Base-by-base conservation (phyloP, 1,140 invertebrate species). In the Drosophila jambulina region DNA sequence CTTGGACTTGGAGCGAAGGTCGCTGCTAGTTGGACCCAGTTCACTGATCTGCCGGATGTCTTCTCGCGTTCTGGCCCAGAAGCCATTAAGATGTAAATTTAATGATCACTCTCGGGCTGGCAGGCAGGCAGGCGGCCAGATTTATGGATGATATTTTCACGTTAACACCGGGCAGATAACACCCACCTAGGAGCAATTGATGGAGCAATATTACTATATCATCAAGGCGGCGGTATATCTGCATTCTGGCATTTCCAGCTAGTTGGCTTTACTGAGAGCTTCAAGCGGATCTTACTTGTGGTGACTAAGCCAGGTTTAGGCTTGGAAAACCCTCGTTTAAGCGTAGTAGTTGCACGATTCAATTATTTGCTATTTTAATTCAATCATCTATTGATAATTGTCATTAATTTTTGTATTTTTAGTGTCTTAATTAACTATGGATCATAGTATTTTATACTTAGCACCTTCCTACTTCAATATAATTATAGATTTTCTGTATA, bases 21-120 rank as follows among this genome's bases (percentile, higher is more conserved):
- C 75, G 29, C 15, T 51, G 60, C 21, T 75, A 67, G 56, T 70
- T 56, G 58, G 69, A 63, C 58, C 40, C 72, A 68, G 65, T 78
- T 78, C 68, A 76, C 34, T 75, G 72, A 65, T 83, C 71, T 83
- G 80, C 80, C 84, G 84, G 84, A 88, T 88, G 84, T 75, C 84
- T 88, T 84, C 65, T 78, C 67, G 25, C 46, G 58, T 63, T 69
- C 77, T 80, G 64, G 69, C 61, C 74, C 58, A 80, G 82, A 77
- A 74, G 60, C 85, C 74, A 84, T 90, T 90, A 84, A 81, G 72
- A 88, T 88, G 84, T 90, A 90, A 88, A 88, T 84, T 90, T 70
- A 84, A 88, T 82, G 84, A 74, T 49, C 43, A 70, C 49, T 62
- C 78, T 77, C 67, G 2, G 51, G 48, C 48, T 29, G 48, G 27